These are phyloP conservation scores for Zhuqinia jingwanae DNA, from an alignment of 2,888 invertebrate genomes.

Conservation along the genomic window DNA sequence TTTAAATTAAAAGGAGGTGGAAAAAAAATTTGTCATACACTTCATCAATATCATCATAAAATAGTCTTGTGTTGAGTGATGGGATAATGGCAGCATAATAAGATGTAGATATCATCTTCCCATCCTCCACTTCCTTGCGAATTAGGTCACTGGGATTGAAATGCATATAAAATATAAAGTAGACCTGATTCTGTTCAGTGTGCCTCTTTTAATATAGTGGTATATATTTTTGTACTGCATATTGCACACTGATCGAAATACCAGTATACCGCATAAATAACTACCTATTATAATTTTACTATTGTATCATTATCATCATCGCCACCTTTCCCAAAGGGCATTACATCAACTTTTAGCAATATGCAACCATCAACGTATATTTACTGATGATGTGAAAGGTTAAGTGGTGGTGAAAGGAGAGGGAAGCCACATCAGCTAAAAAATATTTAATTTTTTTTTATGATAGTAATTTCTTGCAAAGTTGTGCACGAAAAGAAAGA, in stretches of 20 bases:
- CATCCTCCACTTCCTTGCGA: conserved; percentile 22
- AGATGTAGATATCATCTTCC: conserved; percentile 40
- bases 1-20: conserved; percentile 1
- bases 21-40: conserved; percentile 61
- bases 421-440: conserved; percentile 8
- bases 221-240: not conserved
- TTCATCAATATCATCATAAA: conserved; percentile 38
- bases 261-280: conserved; percentile 27
- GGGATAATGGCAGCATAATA: conserved; percentile 34
- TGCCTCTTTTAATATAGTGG: not conserved
- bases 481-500: not conserved
- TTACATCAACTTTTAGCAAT: not conserved
- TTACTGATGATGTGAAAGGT: conserved; percentile 5
- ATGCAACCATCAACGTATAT: not conserved
- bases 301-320: conserved; percentile 29
- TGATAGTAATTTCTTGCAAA: conserved; percentile 11
- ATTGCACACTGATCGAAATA: conserved; percentile 6
- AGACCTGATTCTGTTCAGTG: conserved; percentile 26
- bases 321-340: not conserved
- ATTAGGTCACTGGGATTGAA: conserved; percentile 66
- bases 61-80: conserved; percentile 63
- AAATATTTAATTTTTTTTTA: conserved; percentile 28
- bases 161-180: conserved; percentile 40
- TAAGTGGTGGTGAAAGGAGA: conserved; percentile 59
- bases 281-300: conserved; percentile 21